Conservation (phyloP, 2,888 invertebrate genomes). For the Stegophylla sp. region DNA sequence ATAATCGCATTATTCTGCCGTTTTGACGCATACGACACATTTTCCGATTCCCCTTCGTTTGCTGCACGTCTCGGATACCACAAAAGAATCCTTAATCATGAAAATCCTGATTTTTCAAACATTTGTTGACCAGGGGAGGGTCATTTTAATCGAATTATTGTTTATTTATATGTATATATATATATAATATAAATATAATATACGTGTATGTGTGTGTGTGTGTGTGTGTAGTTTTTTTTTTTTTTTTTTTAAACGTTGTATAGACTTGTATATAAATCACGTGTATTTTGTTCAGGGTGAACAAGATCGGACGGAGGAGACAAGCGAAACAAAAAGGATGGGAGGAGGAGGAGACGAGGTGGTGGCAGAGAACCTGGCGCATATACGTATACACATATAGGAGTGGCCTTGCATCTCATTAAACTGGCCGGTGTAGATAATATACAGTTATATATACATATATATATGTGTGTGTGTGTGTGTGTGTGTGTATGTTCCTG, state of each 20-base stretch:
- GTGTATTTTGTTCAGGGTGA: constrained; percentile 59
- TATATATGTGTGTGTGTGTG: not conserved
- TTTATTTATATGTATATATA: constrained; percentile 30
- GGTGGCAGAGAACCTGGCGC: constrained; percentile 47
- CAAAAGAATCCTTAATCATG: not conserved
- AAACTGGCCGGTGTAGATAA: constrained; percentile 51
- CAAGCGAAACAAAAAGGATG: constrained; percentile 57
- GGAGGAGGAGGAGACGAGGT: constrained; percentile 32
- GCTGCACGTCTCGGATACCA: not conserved
- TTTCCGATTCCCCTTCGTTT: constrained; percentile 22
- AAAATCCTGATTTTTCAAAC: constrained; percentile 42
- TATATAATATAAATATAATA: constrained; percentile 15
- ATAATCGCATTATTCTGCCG: not conserved
- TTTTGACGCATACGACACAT: constrained; percentile 7
- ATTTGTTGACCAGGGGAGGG: constrained; percentile 45
- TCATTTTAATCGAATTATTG: constrained; percentile 57
- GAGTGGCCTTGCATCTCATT: constrained; percentile 59
- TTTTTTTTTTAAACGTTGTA: constrained; percentile 54
- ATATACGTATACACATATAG: constrained; percentile 47
- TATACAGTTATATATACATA: constrained; percentile 38
- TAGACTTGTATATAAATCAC: constrained; percentile 59
- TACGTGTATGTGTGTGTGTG: not conserved
- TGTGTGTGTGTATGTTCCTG: not conserved
- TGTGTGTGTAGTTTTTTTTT: constrained; percentile 5
- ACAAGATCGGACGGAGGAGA: constrained; percentile 59